Evolutionary conservation across 2,888 invertebrate genomes (phyloP).

Genomic region (Caenorhabditis afra): DNA sequence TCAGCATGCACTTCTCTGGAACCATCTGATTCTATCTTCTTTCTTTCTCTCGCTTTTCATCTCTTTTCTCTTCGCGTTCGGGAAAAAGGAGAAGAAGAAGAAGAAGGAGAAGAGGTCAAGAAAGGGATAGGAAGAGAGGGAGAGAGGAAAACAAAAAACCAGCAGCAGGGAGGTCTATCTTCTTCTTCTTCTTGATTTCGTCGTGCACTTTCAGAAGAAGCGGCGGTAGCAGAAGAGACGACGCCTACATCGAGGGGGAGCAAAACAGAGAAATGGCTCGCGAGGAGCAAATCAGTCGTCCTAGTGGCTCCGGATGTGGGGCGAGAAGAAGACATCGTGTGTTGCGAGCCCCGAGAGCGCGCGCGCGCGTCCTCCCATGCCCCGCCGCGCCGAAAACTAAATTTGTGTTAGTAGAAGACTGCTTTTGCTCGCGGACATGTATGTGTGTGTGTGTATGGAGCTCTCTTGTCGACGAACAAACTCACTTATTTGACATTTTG

Average conservation of each 20-base stretch:
- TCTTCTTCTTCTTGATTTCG: too few relatives aligned
- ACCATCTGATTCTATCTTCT: conserved; percentile 2
- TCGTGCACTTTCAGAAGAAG: too few relatives aligned
- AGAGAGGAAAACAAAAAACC: conserved; percentile 32
- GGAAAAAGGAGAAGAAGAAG: conserved; percentile 14
- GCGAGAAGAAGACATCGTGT: too few relatives aligned
- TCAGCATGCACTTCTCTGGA: conserved; percentile 41
- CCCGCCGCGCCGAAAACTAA: conserved; percentile 49
- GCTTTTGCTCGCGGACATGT: conserved; percentile 10
- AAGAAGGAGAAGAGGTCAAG: conserved; percentile 32
- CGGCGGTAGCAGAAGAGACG: too few relatives aligned
- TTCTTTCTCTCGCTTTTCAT: conserved; percentile 9
- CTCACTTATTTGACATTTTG: conserved; percentile 59
- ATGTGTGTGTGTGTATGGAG: too few relatives aligned
- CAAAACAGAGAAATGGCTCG: too few relatives aligned
- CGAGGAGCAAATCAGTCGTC: conserved; percentile 44
- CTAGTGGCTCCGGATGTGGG: conserved; percentile 44
- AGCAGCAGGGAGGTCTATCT: neutral
- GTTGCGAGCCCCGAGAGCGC: neutral
- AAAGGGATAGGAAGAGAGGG: conserved; percentile 38
- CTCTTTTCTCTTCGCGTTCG: conserved; percentile 23
- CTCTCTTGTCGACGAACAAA: conserved; percentile 54
- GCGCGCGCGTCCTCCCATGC: neutral
- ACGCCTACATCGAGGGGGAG: too few relatives aligned
- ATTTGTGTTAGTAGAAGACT: conserved; percentile 47